Percentiles rank a stretch among this genome's conserved stretches.
Evolutionary conservation across 2,797 vertebrate genomes (phyloP).

Genomic region (Malurus leucopterus): DNA sequence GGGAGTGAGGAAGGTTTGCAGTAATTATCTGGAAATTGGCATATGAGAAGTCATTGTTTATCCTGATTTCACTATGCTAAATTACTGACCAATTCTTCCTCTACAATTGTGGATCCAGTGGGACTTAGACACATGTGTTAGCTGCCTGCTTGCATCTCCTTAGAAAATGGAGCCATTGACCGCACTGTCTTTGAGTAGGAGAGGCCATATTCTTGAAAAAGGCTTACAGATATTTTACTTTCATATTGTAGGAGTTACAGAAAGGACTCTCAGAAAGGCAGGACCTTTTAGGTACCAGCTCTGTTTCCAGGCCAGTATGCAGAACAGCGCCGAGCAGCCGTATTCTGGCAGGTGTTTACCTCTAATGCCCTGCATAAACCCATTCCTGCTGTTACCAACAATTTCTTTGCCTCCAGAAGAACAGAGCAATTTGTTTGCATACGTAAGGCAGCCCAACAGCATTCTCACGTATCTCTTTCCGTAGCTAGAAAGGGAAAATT

Average conservation of each 20-base stretch:
- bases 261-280: not conserved
- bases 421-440: not conserved
- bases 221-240: not conserved
- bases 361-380: not conserved
- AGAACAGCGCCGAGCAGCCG: not conserved
- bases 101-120: not conserved
- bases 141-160: not conserved
- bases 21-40: not conserved
- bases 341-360: not conserved
- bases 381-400: not conserved
- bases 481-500: not conserved
- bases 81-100: not conserved
- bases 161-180: not conserved
- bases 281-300: not conserved
- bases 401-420: not conserved
- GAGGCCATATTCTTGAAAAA: not conserved
- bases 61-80: not conserved
- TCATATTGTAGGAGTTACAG: not conserved
- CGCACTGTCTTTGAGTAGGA: not conserved
- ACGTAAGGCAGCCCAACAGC: not conserved
- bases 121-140: not conserved
- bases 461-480: not conserved
- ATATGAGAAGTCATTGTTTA: not conserved
- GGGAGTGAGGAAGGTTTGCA: not conserved
- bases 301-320: not conserved